Base-by-base conservation (phyloP, 1,140 invertebrate genomes). In the Oedothorax gibbosus region DNA sequence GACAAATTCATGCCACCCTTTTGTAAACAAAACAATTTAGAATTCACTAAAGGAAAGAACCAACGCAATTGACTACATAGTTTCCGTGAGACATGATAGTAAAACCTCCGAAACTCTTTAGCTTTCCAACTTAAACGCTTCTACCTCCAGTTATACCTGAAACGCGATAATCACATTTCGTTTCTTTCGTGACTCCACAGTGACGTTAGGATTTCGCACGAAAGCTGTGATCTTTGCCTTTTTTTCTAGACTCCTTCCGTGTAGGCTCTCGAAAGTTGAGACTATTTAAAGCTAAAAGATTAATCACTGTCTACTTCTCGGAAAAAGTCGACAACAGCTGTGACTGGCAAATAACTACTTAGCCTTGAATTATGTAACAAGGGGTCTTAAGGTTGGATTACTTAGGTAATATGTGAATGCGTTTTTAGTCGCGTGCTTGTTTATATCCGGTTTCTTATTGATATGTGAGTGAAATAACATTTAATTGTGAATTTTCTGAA, bases 121-220 rank as follows among this genome's bases (percentile, higher is more conserved):
- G 35, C 69, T 71, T 71, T 53, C 35, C 69, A 71, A 71, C 69
- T 71, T 71, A 71, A 35, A 35, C 35, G 35, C 35, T 35, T 35
- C 35, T 35, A 35, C 35, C 35, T 35, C 35, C 1, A 35, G 35
- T 35, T 35, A 53, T 57, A 21, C 51, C 21, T 75, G 10, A 57
- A 75, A 75, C 72, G 72, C 72, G 57, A 75, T 75, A 75, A 75
- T 75, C 72, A 75, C 72, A 75, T 75, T 75, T 57, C 72, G 72
- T 50, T 35, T 71, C 49, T 71, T 75, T 57, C 72, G 72, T 75
- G 72, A 75, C 72, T 60, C 14, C 51, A 12, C 8, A 71, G 72
- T 57, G 54, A 57, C 72, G 72, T 56, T 60, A 56, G 14, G 72
- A n/a, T 75, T 75, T 54, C 69, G 18, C 53, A 51, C 50, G 69